Conservation (phyloP, 1,140 invertebrate genomes). For the Hetaerina americana region DNA sequence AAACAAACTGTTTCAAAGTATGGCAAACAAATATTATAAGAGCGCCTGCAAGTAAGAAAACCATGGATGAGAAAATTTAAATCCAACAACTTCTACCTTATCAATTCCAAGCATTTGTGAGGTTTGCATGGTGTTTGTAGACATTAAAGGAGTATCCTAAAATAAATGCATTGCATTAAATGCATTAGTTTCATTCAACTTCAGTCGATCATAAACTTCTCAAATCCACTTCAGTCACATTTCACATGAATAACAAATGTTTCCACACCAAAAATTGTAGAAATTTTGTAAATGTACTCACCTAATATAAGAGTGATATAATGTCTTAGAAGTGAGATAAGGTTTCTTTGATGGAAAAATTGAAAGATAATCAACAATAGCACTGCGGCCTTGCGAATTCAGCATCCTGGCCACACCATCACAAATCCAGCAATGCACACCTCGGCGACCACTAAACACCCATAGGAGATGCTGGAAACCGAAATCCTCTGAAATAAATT, state of each 20-base stretch:
- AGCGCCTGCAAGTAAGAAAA: background rate
- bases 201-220: too few species aligned
- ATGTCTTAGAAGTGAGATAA: background rate
- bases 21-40: background rate
- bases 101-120: too few species aligned
- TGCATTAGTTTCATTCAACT: too few species aligned
- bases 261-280: too few species aligned
- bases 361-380: background rate
- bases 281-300: too few species aligned
- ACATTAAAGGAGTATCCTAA: too few species aligned
- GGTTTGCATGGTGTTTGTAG: too few species aligned
- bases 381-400: background rate
- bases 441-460: conserved; percentile 93
- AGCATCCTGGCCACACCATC: conserved; percentile 71
- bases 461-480: conserved; percentile 87
- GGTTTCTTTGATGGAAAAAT: background rate
- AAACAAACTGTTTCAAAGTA: background rate
- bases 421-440: conserved; percentile 96
- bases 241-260: too few species aligned
- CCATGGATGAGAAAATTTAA: too few species aligned
- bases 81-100: too few species aligned
- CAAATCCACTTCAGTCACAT: too few species aligned
- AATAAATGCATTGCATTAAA: too few species aligned
- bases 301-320: background rate
- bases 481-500: conserved; percentile 77